A percentile compares a stretch with the other conserved stretches of the same genome.
These are phyloP conservation scores for Conus betulinus DNA, from an alignment of 1,140 invertebrate species.

Conservation along the genomic window DNA sequence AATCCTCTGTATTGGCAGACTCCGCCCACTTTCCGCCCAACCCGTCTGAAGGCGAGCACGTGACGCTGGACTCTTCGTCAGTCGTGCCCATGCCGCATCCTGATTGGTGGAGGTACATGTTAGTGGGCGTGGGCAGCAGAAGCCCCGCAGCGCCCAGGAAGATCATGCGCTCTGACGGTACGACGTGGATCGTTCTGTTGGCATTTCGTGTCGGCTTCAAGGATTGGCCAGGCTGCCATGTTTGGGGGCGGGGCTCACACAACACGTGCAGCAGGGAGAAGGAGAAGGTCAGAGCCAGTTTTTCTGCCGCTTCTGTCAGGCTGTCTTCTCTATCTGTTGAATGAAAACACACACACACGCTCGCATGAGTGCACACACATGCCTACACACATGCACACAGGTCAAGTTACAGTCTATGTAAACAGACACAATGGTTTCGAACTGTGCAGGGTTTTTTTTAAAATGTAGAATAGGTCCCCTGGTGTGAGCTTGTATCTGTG, in stretches of 20 bases:
- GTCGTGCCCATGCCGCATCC: slow-evolving; percentile 44
- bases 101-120: slow-evolving; percentile 62
- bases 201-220: slow-evolving; percentile 7
- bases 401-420: no score
- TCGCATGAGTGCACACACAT: not conserved
- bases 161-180: slow-evolving; percentile 63
- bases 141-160: slow-evolving; percentile 69
- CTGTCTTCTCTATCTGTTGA: slow-evolving; percentile 20
- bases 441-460: no score
- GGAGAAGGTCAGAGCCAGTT: slow-evolving; percentile 65
- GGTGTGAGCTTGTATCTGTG: no score
- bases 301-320: slow-evolving; percentile 62
- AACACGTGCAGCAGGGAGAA: slow-evolving; percentile 70
- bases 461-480: no score
- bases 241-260: slow-evolving; percentile 63
- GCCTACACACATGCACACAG: no score
- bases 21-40: not conserved
- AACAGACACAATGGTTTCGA: no score
- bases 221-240: slow-evolving; percentile 59
- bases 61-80: not conserved
- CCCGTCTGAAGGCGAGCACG: not conserved
- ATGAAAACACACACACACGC: not conserved
- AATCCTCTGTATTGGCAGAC: not conserved
- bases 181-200: no score
- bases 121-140: slow-evolving; percentile 67